phyloP scores from a whole-genome alignment of 2,888 invertebrate species.

The Eupithecia subumbrata region DNA sequence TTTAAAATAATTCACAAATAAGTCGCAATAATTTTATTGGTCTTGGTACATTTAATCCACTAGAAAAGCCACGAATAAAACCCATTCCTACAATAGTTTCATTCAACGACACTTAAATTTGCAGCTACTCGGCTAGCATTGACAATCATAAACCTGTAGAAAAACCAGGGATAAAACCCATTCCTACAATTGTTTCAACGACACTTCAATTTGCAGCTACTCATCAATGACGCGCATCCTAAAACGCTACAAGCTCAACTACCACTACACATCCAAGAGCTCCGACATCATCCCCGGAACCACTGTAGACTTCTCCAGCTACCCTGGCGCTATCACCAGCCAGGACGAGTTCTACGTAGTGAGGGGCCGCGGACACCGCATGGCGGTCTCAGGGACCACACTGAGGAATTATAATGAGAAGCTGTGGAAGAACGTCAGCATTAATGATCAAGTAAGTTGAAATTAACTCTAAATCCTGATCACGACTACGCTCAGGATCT shows the following conservation, averaged over 20 bases:
- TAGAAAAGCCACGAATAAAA: neutral
- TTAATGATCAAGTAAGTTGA: constrained; percentile 82
- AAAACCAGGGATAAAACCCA: neutral
- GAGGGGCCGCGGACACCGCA: constrained; percentile 81
- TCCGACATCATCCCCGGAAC: constrained; percentile 85
- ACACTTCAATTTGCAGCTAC: constrained; percentile 78
- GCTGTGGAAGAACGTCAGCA: constrained; percentile 87
- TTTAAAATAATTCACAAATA: no score
- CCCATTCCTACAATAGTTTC: neutral
- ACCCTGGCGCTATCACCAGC: constrained; percentile 92
- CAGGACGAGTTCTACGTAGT: constrained; percentile 93
- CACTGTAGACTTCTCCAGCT: constrained; percentile 91
- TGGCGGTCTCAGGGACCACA: constrained; percentile 90
- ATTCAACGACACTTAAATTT: constrained; percentile 25
- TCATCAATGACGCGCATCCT: constrained; percentile 92
- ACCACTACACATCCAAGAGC: constrained; percentile 84
- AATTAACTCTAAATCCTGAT: no score
- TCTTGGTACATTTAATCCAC: no score
- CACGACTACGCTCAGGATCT: constrained; percentile 83
- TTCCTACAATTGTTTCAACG: constrained; percentile 22
- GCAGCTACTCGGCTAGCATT: constrained; percentile 83
- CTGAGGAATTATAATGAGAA: constrained; percentile 89
- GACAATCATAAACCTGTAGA: neutral
- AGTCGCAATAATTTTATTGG: no score
- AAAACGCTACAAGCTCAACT: constrained; percentile 93